phyloP scores from a whole-genome alignment of 2,888 invertebrate species.

The Calliopum simillimum region DNA sequence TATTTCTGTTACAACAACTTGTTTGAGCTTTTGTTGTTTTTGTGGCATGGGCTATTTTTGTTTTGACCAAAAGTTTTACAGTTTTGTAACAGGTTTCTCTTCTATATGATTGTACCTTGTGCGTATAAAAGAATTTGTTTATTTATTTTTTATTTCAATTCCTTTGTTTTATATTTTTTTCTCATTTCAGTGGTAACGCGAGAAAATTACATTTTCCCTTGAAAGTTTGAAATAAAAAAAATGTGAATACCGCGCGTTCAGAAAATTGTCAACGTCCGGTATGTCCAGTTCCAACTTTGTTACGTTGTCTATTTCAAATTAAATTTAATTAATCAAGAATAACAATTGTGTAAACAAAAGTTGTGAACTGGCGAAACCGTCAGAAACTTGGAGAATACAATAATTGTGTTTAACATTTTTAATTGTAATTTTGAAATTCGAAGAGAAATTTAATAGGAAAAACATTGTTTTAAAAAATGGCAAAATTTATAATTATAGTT shows the following conservation, averaged over 20 bases:
- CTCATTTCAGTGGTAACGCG: neutral
- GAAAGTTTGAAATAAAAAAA: slow-evolving; percentile 8
- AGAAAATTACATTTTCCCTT: slow-evolving; percentile 20
- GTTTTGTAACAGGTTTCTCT: neutral
- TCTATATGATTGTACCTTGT: neutral
- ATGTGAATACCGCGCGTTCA: slow-evolving; percentile 9
- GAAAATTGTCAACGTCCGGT: neutral
- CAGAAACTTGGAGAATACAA: too few relatives aligned
- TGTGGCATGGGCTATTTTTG: neutral
- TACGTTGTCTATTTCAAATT: slow-evolving; percentile 19
- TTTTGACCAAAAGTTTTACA: too few relatives aligned
- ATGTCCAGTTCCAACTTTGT: neutral
- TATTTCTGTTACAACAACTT: neutral
- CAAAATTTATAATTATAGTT: too few relatives aligned
- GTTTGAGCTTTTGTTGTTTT: neutral
- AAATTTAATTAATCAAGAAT: slow-evolving; percentile 32
- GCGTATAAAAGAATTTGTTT: neutral
- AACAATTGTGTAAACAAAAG: too few relatives aligned
- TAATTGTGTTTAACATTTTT: too few relatives aligned
- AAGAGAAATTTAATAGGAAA: too few relatives aligned
- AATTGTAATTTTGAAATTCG: too few relatives aligned
- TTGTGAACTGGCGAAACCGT: too few relatives aligned
- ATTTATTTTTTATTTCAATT: neutral
- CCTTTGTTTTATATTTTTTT: neutral
- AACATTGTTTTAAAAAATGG: too few relatives aligned